Percentiles rank a stretch among this genome's conserved stretches.
Conservation (phyloP, 2,888 invertebrate genomes). For the Melanargia galathea region DNA sequence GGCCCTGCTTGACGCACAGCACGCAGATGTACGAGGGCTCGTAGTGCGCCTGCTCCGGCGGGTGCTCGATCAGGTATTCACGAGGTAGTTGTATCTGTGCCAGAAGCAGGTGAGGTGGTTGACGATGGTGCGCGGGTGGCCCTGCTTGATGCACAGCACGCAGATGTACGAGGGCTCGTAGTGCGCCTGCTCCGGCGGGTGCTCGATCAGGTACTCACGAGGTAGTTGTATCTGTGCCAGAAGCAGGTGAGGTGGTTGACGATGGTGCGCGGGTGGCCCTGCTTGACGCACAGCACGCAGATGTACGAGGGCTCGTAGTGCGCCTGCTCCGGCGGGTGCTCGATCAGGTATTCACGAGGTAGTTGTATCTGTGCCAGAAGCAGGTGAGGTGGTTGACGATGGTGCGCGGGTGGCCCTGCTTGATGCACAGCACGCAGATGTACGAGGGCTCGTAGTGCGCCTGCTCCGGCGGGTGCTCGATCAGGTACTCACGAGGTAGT, state of each 20-base stretch:
- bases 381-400: conserved; percentile 90
- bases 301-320: conserved; percentile 88
- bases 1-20: conserved; percentile 90
- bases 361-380: conserved; percentile 88
- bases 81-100: conserved; percentile 88
- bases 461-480: conserved; percentile 86
- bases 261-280: conserved; percentile 90
- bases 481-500: conserved; percentile 90
- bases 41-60: conserved; percentile 83
- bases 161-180: conserved; percentile 89
- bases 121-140: conserved; percentile 89
- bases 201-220: conserved; percentile 91
- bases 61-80: conserved; percentile 90
- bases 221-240: conserved; percentile 88
- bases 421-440: conserved; percentile 89
- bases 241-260: conserved; percentile 90
- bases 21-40: conserved; percentile 90
- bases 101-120: conserved; percentile 90
- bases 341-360: conserved; percentile 90
- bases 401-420: conserved; percentile 89
- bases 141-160: conserved; percentile 89
- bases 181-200: conserved; percentile 84
- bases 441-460: conserved; percentile 87
- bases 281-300: conserved; percentile 90
- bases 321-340: conserved; percentile 84